Conservation (phyloP, 2,113 vertebrate genomes). For the Probosciger aterrimus region DNA sequence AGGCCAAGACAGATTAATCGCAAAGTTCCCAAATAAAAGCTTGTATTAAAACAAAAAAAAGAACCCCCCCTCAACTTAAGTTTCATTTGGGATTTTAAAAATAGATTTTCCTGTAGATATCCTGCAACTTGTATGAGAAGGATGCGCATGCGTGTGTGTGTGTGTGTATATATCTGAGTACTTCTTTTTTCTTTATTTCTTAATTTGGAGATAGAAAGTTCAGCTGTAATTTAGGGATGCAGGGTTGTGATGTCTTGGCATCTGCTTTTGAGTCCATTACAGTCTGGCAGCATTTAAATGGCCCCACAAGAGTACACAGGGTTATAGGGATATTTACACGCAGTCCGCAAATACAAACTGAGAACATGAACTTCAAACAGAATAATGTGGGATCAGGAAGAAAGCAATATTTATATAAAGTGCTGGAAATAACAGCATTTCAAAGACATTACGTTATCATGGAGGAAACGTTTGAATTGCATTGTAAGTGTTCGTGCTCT, state of each 20-base stretch:
- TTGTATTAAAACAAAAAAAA: not conserved
- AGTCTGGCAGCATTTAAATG: not conserved
- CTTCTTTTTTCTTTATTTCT: not conserved
- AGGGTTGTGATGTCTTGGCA: not conserved
- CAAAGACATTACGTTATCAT: not conserved
- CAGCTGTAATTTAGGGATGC: not conserved
- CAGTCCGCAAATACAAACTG: not conserved
- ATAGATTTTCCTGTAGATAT: not conserved
- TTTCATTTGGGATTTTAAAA: not conserved
- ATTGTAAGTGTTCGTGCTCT: not conserved
- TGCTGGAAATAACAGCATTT: not conserved
- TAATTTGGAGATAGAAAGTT: not conserved
- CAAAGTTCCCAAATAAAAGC: not conserved
- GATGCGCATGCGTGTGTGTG: rapidly evolving
- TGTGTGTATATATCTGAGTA: not conserved
- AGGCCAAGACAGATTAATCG: not conserved
- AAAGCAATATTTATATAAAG: not conserved
- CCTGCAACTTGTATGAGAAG: not conserved
- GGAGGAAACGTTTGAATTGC: not conserved
- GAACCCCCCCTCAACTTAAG: rapidly evolving
- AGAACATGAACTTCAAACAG: not conserved
- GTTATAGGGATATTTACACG: not conserved
- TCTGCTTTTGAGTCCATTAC: not conserved
- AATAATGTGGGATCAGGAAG: conserved; percentile 4
- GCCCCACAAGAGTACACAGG: not conserved